Conservation (phyloP, 2,797 vertebrate species). For the Oryzias sinensis region DNA sequence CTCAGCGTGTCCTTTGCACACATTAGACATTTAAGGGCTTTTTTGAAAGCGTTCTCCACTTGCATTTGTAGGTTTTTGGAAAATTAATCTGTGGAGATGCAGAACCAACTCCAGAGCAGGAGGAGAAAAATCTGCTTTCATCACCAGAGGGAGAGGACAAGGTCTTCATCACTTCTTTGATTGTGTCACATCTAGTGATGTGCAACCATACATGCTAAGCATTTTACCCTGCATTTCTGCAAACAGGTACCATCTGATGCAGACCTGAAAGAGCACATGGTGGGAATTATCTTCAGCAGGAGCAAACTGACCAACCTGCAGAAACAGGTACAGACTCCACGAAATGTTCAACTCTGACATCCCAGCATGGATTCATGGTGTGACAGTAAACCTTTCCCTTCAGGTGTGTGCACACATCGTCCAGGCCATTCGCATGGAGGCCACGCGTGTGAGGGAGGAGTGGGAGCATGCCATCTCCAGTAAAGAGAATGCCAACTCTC, state of each 20-base stretch:
- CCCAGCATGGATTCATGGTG: background rate
- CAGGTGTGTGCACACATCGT: slow-evolving; percentile 98
- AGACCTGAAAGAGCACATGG: slow-evolving; percentile 99
- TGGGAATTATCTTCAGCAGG: slow-evolving; percentile 99
- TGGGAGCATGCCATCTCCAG: slow-evolving; percentile 99
- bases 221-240: slow-evolving; percentile 24
- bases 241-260: slow-evolving; percentile 93
- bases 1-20: background rate
- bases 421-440: slow-evolving; percentile 98
- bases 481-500: slow-evolving; percentile 98
- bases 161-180: slow-evolving; percentile 69
- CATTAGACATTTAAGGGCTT: background rate
- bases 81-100: slow-evolving; percentile 98
- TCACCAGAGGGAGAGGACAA: slow-evolving; percentile 99
- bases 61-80: slow-evolving; percentile 88
- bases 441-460: slow-evolving; percentile 95
- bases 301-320: slow-evolving; percentile 99
- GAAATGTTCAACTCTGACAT: background rate
- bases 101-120: slow-evolving; percentile 97
- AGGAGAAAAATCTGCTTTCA: slow-evolving; percentile 95
- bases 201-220: background rate
- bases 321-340: slow-evolving; percentile 86
- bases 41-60: background rate
- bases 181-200: background rate
- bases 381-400: background rate